Evolutionary conservation across 53 echinoderm and acorn worm genomes (phyloP), one percentile per base, ranked within the genome.

Genomic region (Stichopus horrens): DNA sequence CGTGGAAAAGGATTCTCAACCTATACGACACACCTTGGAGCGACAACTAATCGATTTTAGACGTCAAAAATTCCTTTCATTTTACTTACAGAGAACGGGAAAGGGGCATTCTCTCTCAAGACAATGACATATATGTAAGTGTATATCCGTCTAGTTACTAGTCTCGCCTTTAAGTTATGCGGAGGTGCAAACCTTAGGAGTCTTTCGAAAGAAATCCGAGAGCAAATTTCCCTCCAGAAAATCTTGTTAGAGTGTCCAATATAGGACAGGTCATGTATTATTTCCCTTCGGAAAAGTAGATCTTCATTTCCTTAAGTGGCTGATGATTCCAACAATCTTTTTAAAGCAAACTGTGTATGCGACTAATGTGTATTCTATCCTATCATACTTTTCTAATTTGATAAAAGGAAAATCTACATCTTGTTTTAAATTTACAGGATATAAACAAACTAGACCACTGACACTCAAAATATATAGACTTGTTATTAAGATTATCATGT

Each of bases 41-140:
- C 71, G 71, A 71, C 71, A 71, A 71, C 14, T 71, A 71, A 71
- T 71, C 18, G 71, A 71, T 71, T 71, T 71, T 71, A 71, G 37
- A 71, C 71, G 71, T 71, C 71, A 71, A 19, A 13, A 10, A 13
- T 63, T 63, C n/a, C 18, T 18, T 13, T 71, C 71, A 71, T 13
- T 71, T 71, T 67, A 37, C 11, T 18, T 71, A 71, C 19, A 13
- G 14, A 71, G 14, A 71, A 7, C 16, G 71, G 14, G 16, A 18
- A 71, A 71, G 16, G 71, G 37, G 37, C 37, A 71, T 18, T 18
- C 18, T 14, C 6, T 7, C 4, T 63, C 0, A 18, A 71, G n/a
- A 18, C 71, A 20, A 18, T 67, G 5, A 16, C 11, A 59, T 71
- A 18, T 71, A 71, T 18, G 19, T 18, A 14, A 5, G 67, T 71